A percentile compares a stretch with the other conserved stretches of the same genome.
These are phyloP conservation scores for Zhengitettix transpicula DNA, from an alignment of 2,888 invertebrate genomes.

Conservation along the genomic window DNA sequence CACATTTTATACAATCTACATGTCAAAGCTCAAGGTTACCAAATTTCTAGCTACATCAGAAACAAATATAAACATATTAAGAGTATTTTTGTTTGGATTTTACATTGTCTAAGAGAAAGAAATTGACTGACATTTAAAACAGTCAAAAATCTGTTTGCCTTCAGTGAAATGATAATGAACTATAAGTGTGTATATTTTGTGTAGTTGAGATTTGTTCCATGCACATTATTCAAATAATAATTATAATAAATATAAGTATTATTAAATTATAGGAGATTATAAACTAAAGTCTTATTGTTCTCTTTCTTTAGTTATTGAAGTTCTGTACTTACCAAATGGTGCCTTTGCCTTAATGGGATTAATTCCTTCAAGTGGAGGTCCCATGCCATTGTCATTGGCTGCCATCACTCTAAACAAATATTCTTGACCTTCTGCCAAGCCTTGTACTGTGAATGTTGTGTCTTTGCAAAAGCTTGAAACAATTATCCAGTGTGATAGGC, in stretches of 20 bases:
- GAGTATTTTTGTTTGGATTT: too few relatives aligned
- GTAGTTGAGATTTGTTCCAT: not conserved
- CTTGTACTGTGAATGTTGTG: conserved; percentile 76
- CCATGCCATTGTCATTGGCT: conserved; percentile 90
- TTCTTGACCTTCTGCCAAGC: conserved; percentile 89
- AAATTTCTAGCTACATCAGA: too few relatives aligned
- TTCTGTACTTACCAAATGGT: conserved; percentile 39
- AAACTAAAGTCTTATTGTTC: not conserved
- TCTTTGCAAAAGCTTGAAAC: conserved; percentile 66
- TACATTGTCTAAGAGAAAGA: too few relatives aligned
- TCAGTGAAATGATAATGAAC: too few relatives aligned
- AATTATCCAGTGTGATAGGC: conserved; percentile 78
- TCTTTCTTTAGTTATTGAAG: not conserved
- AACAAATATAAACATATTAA: too few relatives aligned
- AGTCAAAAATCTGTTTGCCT: too few relatives aligned
- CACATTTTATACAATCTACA: too few relatives aligned
- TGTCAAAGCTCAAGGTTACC: too few relatives aligned
- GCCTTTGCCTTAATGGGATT: conserved; percentile 82
- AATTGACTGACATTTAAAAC: too few relatives aligned
- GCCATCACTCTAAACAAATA: conserved; percentile 96
- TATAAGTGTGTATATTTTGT: not conserved
- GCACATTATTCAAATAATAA: not conserved
- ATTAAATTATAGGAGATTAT: not conserved
- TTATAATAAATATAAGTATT: not conserved
- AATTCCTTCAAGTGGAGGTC: conserved; percentile 72